Percentiles rank a stretch among this genome's conserved stretches.
These are phyloP conservation scores for Stomatorhinus ivindoensis DNA, from an alignment of 2,113 vertebrate species.

Conservation along the genomic window DNA sequence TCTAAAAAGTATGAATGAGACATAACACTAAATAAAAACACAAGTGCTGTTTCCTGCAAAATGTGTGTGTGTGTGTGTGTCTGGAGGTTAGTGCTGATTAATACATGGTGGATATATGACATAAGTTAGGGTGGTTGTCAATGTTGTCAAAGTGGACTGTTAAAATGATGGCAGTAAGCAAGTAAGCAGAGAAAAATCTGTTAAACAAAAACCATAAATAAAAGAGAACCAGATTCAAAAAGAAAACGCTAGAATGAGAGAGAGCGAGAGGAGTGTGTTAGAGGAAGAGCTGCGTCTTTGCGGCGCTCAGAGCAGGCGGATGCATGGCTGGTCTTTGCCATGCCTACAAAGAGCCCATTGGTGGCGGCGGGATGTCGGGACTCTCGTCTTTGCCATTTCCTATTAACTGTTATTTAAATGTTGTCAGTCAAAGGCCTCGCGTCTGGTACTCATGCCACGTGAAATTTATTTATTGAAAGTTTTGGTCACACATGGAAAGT, in stretches of 20 bases:
- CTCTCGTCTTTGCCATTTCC: conserved; percentile 41
- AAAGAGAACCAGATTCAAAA: not conserved
- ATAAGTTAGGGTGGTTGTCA: not conserved
- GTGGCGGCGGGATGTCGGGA: conserved; percentile 24
- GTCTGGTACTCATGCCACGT: conserved; percentile 56
- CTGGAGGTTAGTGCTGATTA: not conserved
- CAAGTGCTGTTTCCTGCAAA: not conserved
- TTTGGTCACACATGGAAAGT: conserved; percentile 84
- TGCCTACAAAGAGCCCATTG: conserved; percentile 24
- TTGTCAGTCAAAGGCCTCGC: conserved; percentile 60
- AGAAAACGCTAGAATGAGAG: not conserved
- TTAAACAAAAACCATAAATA: not conserved
- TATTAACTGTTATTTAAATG: conserved; percentile 62
- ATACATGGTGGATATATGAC: not conserved
- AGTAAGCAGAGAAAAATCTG: not conserved
- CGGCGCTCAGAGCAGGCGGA: not conserved
- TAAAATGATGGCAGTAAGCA: not conserved
- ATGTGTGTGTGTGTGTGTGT: not conserved
- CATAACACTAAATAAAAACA: not conserved
- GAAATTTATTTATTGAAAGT: conserved; percentile 76
- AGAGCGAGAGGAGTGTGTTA: not conserved
- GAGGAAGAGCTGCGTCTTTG: not conserved
- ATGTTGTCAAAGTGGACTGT: not conserved
- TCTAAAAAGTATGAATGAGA: not conserved
- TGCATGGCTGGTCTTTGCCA: conserved; percentile 31